Conservation (phyloP, 2,113 vertebrate species). For the Trogon surrucura region DNA sequence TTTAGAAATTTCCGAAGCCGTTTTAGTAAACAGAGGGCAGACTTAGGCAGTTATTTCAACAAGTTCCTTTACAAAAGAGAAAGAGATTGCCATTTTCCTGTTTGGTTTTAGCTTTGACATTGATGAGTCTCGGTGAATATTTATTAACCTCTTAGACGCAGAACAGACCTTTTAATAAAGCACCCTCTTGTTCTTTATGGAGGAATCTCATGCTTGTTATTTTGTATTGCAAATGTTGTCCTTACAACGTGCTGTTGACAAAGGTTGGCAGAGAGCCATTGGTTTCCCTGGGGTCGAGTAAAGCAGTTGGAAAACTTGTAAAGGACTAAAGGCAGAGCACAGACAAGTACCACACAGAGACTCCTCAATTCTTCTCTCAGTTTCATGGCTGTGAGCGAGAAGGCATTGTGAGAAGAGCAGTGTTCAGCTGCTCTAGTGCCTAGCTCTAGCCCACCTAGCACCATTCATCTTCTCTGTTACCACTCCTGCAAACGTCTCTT, state of each 20-base stretch:
- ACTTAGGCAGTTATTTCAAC: constrained; percentile 66
- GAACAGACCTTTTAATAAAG: constrained; percentile 5
- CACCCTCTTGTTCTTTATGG: background rate
- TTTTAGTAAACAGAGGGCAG: constrained; percentile 72
- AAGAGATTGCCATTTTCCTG: constrained; percentile 64
- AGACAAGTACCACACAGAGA: background rate
- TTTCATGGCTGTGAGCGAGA: background rate
- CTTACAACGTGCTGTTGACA: background rate
- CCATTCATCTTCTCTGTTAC: background rate
- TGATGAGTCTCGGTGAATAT: constrained; percentile 22
- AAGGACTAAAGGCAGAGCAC: background rate
- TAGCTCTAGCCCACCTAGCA: background rate
- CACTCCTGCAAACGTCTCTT: background rate
- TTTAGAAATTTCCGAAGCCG: constrained; percentile 64
- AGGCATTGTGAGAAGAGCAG: background rate
- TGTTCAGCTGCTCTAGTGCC: background rate
- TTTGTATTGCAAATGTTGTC: background rate
- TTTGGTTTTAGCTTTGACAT: constrained; percentile 60
- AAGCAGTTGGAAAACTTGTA: background rate
- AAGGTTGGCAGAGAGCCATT: background rate
- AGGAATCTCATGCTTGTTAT: background rate
- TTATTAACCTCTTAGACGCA: constrained; percentile 53
- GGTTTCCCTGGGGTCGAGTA: background rate
- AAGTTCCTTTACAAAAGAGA: constrained; percentile 61
- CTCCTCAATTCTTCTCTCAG: background rate